Evolutionary conservation across 1,140 invertebrate species (phyloP), one percentile per base, ranked within the genome.

Genomic region (Drosophila lini): DNA sequence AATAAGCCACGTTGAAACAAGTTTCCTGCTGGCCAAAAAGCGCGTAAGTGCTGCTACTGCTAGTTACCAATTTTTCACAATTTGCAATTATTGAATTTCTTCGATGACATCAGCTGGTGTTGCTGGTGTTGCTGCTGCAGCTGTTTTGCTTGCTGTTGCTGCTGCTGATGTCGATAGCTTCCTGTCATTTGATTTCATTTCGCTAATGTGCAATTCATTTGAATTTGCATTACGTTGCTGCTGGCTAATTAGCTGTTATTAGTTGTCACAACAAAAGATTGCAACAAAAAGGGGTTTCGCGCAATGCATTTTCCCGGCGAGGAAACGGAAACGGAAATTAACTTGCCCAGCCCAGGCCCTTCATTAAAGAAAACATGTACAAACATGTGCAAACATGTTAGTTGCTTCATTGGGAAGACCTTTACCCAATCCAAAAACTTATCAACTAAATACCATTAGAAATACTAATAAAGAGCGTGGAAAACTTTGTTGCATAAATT

Each of bases 61-160:
- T 71, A 36, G 59, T 61, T 61, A 40, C 67, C 77, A 77, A 84
- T 83, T 83, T 83, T 83, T 80, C 77, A 84, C 81, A 64, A 80
- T 83, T 84, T 77, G 77, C 73, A 80, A 80, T 70, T 75, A 82
- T 82, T 82, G 80, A 78, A 79, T 82, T 82, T 78, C 75, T 82
- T 79, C 70, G 69, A 82, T 82, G 70, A 79, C 75, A 82, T 83
- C 81, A 80, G 68, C 62, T 22, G 61, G 32, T 41, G 62, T 44
- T 65, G 65, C 38, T 52, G n/a, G 13, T 31, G 22, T 3, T 34
- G 48, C 5, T 44, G 25, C 5, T 31, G 25, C 13, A 22, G 22
- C 22, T 22, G 22, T 22, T 22, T 22, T 22, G 22, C 22, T 22
- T 47, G 41, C 3, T 38, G 36, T 34, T 55, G 8, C 5, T 28